phyloP scores from a whole-genome alignment of 1,140 invertebrate genomes.

The Popillia japonica region DNA sequence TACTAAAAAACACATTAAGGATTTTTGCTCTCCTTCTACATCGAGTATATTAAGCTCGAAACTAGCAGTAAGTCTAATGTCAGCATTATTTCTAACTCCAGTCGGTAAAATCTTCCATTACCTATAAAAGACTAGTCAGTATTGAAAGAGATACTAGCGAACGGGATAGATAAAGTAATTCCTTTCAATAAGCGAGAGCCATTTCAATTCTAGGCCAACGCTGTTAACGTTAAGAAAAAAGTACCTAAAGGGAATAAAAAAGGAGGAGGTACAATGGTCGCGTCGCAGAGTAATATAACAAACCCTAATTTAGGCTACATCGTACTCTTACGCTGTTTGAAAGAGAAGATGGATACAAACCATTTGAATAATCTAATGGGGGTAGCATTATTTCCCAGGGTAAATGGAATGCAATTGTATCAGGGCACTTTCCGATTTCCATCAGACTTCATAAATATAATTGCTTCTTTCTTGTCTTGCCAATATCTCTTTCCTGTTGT shows the following conservation, averaged over 20 bases:
- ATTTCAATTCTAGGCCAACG: neutral
- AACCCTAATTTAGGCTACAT: conserved; percentile 16
- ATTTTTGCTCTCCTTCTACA: neutral
- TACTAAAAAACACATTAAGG: conserved; percentile 27
- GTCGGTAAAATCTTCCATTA: conserved; percentile 29
- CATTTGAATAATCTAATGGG: conserved; percentile 34
- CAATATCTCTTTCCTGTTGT: neutral
- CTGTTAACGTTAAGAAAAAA: conserved; percentile 7
- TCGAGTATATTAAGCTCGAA: neutral
- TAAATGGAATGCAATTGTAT: neutral
- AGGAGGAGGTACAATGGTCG: neutral
- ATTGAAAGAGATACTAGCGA: conserved; percentile 17
- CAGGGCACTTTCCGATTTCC: conserved; percentile 17
- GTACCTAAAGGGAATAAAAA: neutral
- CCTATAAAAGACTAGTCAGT: neutral
- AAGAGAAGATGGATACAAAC: conserved; percentile 13
- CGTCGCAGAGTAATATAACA: conserved; percentile 1
- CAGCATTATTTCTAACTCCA: conserved; percentile 20
- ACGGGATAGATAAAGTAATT: conserved; percentile 19
- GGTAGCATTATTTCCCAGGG: neutral
- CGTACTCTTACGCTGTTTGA: neutral
- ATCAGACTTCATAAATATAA: conserved; percentile 20
- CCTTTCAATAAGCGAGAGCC: conserved; percentile 17
- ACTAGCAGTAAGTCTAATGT: conserved; percentile 22
- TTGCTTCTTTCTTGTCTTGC: neutral